Evolutionary conservation across 2,113 vertebrate species (phyloP), one percentile per base, ranked within the genome.

Genomic region (Hepsetus odoe): DNA sequence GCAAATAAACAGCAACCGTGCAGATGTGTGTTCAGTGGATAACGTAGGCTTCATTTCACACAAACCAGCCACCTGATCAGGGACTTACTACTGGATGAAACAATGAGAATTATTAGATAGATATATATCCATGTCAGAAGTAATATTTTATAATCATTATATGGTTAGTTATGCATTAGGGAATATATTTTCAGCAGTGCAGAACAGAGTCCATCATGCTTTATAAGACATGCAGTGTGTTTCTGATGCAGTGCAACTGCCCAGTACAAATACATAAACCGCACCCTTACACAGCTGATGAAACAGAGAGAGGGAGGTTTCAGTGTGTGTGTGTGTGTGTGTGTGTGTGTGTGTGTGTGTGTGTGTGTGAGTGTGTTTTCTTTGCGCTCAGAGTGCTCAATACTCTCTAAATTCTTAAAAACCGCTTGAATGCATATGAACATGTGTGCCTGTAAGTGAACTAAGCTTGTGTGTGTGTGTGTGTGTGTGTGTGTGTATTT

Each of bases 321-420:
- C 28, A 55, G 53, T 72, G 30, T 72, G 76, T 53, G 9, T 72
- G 24, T 74, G 61, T 77, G 61, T 58, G 22, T 53, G 44, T 46
- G 9, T 26, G 40, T 14, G 69, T 61, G 61, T 30, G 33, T 40
- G 49, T 62, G 42, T 59, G 18, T 61, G 30, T 30, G 28, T 49
- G 53, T 0, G 10, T 42, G n/a, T n/a, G n/a, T n/a, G n/a, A n/a
- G n/a, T n/a, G n/a, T n/a, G n/a, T 51, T 69, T 11, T 59, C 59
- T 62, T 49, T 46, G 59, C 51, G 1, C 22, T 26, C 28, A 28
- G 12, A n/a, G n/a, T 35, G 64, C 65, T 61, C 42, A 14, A 83
- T 81, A 84, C 83, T 82, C 30, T 38, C 28, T n/a, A n/a, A n/a
- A n/a, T n/a, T n/a, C n/a, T n/a, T n/a, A n/a, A n/a, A n/a, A n/a